A percentile compares a stretch with the other conserved stretches of the same genome.
phyloP scores from a whole-genome alignment of 2,113 vertebrate genomes.

The Felis chaus region DNA sequence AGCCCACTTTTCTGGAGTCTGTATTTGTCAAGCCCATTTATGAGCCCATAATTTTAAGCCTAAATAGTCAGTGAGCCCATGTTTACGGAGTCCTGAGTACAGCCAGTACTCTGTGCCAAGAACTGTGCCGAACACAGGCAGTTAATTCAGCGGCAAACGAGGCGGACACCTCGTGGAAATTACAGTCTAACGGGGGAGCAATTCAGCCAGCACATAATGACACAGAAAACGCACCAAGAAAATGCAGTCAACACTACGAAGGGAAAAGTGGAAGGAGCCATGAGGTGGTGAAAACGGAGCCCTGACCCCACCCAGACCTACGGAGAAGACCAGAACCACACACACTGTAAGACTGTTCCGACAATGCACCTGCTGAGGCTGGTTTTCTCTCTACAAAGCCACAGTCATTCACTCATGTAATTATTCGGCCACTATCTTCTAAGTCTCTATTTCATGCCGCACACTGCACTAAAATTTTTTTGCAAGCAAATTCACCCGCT shows the following conservation, averaged over 20 bases:
- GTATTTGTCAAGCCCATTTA: not conserved
- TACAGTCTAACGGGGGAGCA: not conserved
- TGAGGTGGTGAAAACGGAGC: rapidly evolving
- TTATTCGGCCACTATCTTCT: not conserved
- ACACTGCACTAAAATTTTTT: not conserved
- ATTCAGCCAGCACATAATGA: not conserved
- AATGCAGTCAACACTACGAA: not conserved
- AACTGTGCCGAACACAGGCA: rapidly evolving
- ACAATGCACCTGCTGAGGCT: rapidly evolving
- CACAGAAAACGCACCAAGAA: not conserved
- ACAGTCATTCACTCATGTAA: not conserved
- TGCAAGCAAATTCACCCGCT: not conserved
- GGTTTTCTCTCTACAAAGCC: not conserved
- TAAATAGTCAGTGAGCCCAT: not conserved
- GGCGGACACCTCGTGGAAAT: not conserved
- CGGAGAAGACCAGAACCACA: rapidly evolving
- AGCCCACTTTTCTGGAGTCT: not conserved
- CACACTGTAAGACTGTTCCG: rapidly evolving
- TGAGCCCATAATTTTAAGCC: not conserved
- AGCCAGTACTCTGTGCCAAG: not conserved
- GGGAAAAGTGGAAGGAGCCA: not conserved
- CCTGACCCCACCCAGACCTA: not conserved
- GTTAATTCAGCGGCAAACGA: rapidly evolving
- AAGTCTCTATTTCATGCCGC: not conserved
- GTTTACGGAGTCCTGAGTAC: rapidly evolving